Evolutionary conservation across 2,797 vertebrate species (phyloP).

Genomic region (Lithobates sylvaticus): DNA sequence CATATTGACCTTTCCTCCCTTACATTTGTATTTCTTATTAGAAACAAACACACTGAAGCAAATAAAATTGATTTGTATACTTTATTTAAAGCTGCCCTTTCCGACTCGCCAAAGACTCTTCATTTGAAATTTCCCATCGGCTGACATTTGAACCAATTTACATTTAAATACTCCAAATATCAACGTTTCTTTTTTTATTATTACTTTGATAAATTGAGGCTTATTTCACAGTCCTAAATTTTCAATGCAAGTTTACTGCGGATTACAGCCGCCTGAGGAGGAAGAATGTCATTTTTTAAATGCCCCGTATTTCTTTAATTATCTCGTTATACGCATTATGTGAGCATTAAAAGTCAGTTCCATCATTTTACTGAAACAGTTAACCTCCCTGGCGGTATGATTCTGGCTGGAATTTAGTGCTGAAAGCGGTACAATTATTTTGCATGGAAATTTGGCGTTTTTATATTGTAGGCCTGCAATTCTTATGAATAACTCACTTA

Average conservation of each 20-base stretch:
- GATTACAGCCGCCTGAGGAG: not conserved
- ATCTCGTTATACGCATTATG: not conserved
- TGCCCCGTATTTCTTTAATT: not conserved
- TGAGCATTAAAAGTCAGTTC: too few species aligned
- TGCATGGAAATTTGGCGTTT: too few species aligned
- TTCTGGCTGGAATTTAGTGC: too few species aligned
- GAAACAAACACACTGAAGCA: slow-evolving; percentile 15
- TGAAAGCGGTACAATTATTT: too few species aligned
- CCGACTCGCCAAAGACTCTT: not conserved
- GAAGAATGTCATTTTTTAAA: not conserved
- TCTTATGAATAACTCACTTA: too few species aligned
- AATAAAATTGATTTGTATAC: slow-evolving; percentile 21
- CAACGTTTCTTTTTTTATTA: not conserved
- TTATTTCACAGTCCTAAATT: not conserved
- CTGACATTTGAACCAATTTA: slow-evolving; percentile 31
- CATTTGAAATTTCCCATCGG: not conserved
- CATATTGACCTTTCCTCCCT: not conserved
- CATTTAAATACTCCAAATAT: slow-evolving; percentile 1
- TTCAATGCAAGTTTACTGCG: not conserved
- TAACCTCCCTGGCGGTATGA: too few species aligned
- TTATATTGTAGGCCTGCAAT: too few species aligned
- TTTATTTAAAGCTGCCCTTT: slow-evolving; percentile 15
- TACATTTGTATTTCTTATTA: slow-evolving; percentile 9
- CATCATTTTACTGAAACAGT: too few species aligned
- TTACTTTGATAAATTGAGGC: not conserved